Evolutionary conservation across 2,888 invertebrate genomes (phyloP), one percentile per base, ranked within the genome.

Genomic region (Frankliniella intonsa): DNA sequence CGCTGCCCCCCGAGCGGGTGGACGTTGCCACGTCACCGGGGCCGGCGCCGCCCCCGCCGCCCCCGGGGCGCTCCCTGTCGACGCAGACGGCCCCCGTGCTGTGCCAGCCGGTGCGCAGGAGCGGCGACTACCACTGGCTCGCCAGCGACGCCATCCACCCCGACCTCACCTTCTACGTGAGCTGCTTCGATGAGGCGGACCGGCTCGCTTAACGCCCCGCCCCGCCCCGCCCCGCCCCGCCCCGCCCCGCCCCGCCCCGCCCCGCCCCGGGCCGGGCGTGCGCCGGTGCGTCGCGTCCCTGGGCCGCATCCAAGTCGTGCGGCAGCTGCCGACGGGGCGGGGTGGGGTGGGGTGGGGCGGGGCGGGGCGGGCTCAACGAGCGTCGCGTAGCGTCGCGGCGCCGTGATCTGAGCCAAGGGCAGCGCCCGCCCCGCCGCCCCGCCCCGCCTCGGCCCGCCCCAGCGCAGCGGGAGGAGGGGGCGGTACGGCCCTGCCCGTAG

Each of bases 181-280:
- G 69, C 69, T 69, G 69, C 69, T 69, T 69, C 69, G 69, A 69
- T 22, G 69, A 69, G 69, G n/a, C 69, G 22, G 22, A 69, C 22
- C 69, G 22, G 69, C 69, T 7, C 22, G 22, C 69, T 22, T 69
- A 22, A 22, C 22, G 69, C 19, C 12, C 51, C 51, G 12, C 9
- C 51, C n/a, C n/a, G 51, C 51, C 51, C 51, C 51, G n/a, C 11
- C 11, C 65, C n/a, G n/a, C 65, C 19, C 19, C n/a, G 65, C 11
- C 11, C 19, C 65, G 65, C n/a, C 19, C 5, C 14, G 62, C 5
- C 14, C 62, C 62, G 51, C 51, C 10, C 10, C 10, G 51, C 10
- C 51, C 51, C 51, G 51, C 51, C 14, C 19, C 19, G 14, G 17
- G 62, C 62, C 62, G n/a, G 62, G 19, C 62, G 62, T 62, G 62